These are phyloP conservation scores for Streblospio benedicti DNA, from an alignment of 1,140 invertebrate genomes.

Conservation along the genomic window DNA sequence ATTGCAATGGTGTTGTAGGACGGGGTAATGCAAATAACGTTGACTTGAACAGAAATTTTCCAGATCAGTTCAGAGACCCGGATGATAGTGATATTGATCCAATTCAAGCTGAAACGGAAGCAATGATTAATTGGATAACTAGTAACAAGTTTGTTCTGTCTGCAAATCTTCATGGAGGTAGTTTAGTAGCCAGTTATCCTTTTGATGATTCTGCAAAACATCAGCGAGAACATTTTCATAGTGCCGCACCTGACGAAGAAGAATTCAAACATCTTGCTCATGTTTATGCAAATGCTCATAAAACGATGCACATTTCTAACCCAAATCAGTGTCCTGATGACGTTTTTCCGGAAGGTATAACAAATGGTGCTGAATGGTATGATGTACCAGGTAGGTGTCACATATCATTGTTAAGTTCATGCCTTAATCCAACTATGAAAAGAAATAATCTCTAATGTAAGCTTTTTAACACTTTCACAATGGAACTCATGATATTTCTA, in stretches of 20 bases:
- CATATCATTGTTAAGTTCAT: neutral
- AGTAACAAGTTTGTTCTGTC: slow-evolving; percentile 84
- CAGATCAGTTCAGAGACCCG: slow-evolving; percentile 64
- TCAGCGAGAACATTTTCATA: slow-evolving; percentile 23
- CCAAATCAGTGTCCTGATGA: slow-evolving; percentile 28
- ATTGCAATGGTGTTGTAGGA: slow-evolving; percentile 52
- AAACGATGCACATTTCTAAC: slow-evolving; percentile 38
- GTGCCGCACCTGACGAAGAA: slow-evolving; percentile 45
- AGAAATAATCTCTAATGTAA: too few species aligned
- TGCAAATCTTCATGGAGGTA: slow-evolving; percentile 89
- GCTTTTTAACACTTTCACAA: neutral
- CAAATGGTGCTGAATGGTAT: slow-evolving; percentile 81
- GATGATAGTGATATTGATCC: slow-evolving; percentile 41
- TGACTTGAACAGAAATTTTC: slow-evolving; percentile 95
- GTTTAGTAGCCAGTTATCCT: slow-evolving; percentile 80
- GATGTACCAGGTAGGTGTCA: slow-evolving; percentile 51
- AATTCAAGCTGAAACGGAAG: slow-evolving; percentile 86
- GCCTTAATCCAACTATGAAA: too few species aligned
- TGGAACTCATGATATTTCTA: neutral
- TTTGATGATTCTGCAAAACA: slow-evolving; percentile 55
- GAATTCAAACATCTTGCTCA: slow-evolving; percentile 30
- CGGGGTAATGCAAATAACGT: slow-evolving; percentile 70
- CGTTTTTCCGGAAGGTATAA: slow-evolving; percentile 55
- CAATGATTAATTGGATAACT: slow-evolving; percentile 83
- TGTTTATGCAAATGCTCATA: slow-evolving; percentile 39